phyloP scores from a whole-genome alignment of 2,113 vertebrate genomes.

The Calyptomena viridis region DNA sequence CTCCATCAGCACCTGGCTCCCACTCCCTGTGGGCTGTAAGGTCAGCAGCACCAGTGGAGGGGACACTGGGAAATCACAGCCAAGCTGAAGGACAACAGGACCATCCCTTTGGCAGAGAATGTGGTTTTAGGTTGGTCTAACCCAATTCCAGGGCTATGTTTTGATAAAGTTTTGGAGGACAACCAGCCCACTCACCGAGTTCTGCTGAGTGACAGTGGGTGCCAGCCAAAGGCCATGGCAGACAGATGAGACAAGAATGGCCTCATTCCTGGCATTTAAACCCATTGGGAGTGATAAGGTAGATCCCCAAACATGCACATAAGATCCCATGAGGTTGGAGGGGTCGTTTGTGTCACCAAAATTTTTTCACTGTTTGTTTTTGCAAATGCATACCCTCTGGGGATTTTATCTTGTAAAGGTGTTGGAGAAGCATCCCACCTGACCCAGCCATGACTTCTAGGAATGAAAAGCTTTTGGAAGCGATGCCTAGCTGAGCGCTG shows the following conservation, averaged over 20 bases:
- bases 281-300: rapidly evolving
- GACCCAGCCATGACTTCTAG: background rate
- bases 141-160: background rate
- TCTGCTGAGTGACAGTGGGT: background rate
- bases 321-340: background rate
- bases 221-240: background rate
- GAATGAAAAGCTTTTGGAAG: background rate
- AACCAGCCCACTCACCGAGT: rapidly evolving
- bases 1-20: background rate
- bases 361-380: background rate
- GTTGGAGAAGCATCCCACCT: background rate
- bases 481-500: background rate
- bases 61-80: background rate
- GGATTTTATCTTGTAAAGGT: background rate
- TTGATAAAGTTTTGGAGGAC: background rate
- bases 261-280: background rate
- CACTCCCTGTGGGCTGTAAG: background rate
- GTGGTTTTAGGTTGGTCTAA: background rate
- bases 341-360: background rate
- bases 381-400: background rate
- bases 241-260: background rate
- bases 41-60: background rate
- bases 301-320: rapidly evolving
- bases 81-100: background rate
- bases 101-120: background rate